Evolutionary conservation across 92 coral and sea anemone genomes (phyloP), one percentile per base, ranked within the genome.

Genomic region (Palythoa caribaeorum): DNA sequence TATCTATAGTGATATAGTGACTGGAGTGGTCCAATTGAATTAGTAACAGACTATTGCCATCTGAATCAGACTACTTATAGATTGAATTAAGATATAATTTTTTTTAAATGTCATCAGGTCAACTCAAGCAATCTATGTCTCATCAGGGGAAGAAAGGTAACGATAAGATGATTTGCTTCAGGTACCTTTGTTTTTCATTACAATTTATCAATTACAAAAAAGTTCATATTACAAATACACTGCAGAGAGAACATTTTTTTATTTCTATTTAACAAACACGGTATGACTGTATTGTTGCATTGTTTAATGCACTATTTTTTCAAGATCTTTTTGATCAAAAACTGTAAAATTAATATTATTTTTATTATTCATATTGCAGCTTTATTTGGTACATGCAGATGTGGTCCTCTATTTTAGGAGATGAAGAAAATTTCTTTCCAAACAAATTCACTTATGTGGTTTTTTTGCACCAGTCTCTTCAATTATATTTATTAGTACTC

Each of bases 81-180:
- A 60, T 17, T 60, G 20, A 28, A 28, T 28, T 28, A 60, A 60
- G 68, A 60, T 60, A 17, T 15, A 60, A 0, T 60, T 60, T 17
- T 17, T 60, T 60, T 60, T 60, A 60, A 60, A 28, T 60, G 68
- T 60, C 68, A 60, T 60, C 68, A 60, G 68, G 68, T 60, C 68
- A 60, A 60, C 68, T 60, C 68, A 60, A 60, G 20, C 68, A 10
- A 60, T 60, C 68, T 60, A 60, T 60, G 20, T 60, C 68, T 60
- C 68, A 60, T 60, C 68, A 60, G 68, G 68, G 68, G 68, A 60
- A 60, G 68, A 60, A 60, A 60, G 68, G 68, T 60, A 60, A 60
- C 68, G 3, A 60, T 60, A 60, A 11, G 20, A 60, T 11, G 1
- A 60, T 60, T 60, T 60, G 68, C 68, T 60, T 60, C 28, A 28